Evolutionary conservation across 53 echinoderm and acorn worm species (phyloP).

Genomic region (Holothuria leucospilota): DNA sequence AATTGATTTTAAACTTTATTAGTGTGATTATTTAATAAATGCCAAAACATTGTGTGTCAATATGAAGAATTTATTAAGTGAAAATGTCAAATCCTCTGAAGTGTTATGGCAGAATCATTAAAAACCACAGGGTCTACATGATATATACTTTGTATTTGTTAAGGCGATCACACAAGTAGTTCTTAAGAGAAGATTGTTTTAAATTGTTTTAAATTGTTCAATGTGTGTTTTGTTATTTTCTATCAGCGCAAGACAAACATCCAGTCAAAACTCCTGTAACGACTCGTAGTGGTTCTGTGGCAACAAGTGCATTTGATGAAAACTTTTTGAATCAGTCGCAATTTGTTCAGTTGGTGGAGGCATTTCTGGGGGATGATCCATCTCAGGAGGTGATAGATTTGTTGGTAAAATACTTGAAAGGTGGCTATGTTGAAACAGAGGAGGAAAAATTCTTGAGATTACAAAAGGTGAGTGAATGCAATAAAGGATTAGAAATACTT

Average conservation of each 20-base stretch:
- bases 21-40: too few relatives aligned
- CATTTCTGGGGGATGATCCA: slow-evolving; percentile 80
- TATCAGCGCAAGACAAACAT: slow-evolving; percentile 58
- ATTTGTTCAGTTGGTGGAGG: slow-evolving; percentile 87
- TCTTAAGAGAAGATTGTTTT: neutral
- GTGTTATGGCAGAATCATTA: too few relatives aligned
- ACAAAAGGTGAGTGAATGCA: slow-evolving; percentile 70
- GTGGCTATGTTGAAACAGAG: slow-evolving; percentile 94
- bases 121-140: too few relatives aligned
- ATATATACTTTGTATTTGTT: too few relatives aligned
- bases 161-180: too few relatives aligned
- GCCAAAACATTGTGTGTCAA: too few relatives aligned
- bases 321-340: slow-evolving; percentile 85
- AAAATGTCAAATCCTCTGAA: too few relatives aligned
- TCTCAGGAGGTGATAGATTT: slow-evolving; percentile 75
- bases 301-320: slow-evolving; percentile 95
- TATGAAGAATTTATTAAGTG: too few relatives aligned
- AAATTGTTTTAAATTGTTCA: neutral
- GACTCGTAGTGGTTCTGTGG: slow-evolving; percentile 84
- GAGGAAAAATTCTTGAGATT: slow-evolving; percentile 90
- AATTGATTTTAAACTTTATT: too few relatives aligned
- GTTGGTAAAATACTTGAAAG: slow-evolving; percentile 77
- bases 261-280: slow-evolving; percentile 79
- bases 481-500: too few relatives aligned
- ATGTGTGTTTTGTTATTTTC: neutral